These are phyloP conservation scores for Tretioscincus oriximinensis DNA, from an alignment of 2,113 vertebrate genomes.

Conservation along the genomic window DNA sequence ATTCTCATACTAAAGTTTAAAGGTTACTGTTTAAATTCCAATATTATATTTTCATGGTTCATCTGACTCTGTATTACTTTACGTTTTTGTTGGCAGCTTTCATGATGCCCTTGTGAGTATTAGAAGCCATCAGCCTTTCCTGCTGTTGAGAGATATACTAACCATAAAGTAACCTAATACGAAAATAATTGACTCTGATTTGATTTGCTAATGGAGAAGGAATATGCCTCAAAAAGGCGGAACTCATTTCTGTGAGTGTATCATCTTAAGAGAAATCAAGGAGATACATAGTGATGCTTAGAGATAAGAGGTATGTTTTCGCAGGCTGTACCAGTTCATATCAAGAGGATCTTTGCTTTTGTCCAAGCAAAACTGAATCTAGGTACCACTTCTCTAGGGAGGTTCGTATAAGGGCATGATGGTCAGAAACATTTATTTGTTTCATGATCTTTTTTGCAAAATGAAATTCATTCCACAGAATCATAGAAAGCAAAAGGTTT, in stretches of 20 bases:
- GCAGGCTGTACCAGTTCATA: neutral
- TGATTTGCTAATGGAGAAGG: constrained; percentile 56
- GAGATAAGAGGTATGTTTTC: constrained; percentile 28
- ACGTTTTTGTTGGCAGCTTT: constrained; percentile 76
- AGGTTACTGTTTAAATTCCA: constrained; percentile 70
- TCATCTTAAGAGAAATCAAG: constrained; percentile 37
- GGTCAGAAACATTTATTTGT: neutral
- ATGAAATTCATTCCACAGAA: neutral
- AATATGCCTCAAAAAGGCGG: constrained; percentile 34
- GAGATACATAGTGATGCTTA: constrained; percentile 21
- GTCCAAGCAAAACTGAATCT: neutral
- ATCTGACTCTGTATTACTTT: constrained; percentile 78
- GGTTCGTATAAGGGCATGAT: neutral
- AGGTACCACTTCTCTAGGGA: neutral
- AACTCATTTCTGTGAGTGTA: constrained; percentile 27
- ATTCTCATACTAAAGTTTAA: constrained; percentile 66
- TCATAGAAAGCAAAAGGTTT: neutral
- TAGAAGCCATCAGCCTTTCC: constrained; percentile 70
- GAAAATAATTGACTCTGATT: constrained; percentile 72
- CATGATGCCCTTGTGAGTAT: constrained; percentile 69
- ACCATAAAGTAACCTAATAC: constrained; percentile 67
- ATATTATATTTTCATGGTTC: constrained; percentile 74
- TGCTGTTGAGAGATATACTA: constrained; percentile 71
- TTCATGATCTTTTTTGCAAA: neutral
- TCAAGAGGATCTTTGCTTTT: constrained; percentile 4